These are phyloP conservation scores for Amphipoea lucens DNA, from an alignment of 2,888 invertebrate genomes.

Conservation along the genomic window DNA sequence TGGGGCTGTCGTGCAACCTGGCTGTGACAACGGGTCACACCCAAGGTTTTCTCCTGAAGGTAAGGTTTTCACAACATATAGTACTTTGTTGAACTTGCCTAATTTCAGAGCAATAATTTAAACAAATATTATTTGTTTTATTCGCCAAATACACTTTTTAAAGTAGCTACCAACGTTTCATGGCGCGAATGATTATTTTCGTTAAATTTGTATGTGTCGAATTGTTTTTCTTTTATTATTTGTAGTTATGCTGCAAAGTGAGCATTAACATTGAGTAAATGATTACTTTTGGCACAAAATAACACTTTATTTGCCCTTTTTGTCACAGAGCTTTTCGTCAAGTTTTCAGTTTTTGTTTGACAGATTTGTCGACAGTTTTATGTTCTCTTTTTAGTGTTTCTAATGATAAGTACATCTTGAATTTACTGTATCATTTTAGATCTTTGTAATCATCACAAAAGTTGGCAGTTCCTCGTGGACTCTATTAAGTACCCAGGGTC, in stretches of 20 bases:
- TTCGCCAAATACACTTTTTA: not conserved
- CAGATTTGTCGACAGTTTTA: not conserved
- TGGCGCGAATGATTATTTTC: not conserved
- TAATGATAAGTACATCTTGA: not conserved
- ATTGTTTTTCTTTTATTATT: not conserved
- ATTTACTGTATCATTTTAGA: constrained; percentile 70
- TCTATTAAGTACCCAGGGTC: constrained; percentile 77
- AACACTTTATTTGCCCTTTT: not conserved
- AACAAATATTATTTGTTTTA: not conserved
- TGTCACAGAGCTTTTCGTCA: not conserved
- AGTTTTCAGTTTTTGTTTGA: not conserved
- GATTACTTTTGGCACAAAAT: not conserved
- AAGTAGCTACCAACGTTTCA: not conserved
- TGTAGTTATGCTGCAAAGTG: not conserved
- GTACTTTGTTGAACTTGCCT: not conserved
- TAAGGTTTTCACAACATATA: not conserved
- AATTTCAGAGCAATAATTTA: not conserved
- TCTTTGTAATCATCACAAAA: constrained; percentile 83
- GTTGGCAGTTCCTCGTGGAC: constrained; percentile 80
- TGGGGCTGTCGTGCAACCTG: constrained; percentile 80
- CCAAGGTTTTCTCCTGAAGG: constrained; percentile 79
- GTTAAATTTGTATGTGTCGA: not conserved
- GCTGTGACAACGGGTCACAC: constrained; percentile 72
- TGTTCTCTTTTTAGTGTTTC: not conserved
- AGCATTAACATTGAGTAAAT: not conserved